Evolutionary conservation across 1,140 invertebrate genomes (phyloP).

Genomic region (Orchestia grillus): DNA sequence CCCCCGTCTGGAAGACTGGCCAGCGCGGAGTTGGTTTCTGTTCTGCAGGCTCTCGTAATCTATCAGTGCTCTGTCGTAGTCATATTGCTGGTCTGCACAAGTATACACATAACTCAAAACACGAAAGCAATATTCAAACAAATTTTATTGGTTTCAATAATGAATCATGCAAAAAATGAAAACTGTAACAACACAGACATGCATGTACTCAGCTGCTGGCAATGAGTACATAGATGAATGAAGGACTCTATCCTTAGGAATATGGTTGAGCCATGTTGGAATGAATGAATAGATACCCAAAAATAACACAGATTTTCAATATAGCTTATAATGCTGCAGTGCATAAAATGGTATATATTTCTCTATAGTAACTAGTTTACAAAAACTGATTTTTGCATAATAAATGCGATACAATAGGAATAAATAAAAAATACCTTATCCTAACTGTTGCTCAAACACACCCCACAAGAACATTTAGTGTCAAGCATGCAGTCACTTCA

Average conservation of each 20-base stretch:
- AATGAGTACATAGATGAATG: background rate
- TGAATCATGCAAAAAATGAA: background rate
- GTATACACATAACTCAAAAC: background rate
- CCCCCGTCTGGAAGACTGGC: slow-evolving; percentile 60
- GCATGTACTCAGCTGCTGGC: background rate
- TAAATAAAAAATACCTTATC: no score
- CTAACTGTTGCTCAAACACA: background rate
- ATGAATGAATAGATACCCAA: background rate
- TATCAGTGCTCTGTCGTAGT: background rate
- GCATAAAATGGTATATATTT: background rate
- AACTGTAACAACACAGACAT: no score
- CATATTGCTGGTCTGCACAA: slow-evolving; percentile 34
- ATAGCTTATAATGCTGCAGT: background rate
- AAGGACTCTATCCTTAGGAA: background rate
- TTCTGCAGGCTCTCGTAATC: slow-evolving; percentile 65
- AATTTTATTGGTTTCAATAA: background rate
- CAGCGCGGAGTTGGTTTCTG: slow-evolving; percentile 69
- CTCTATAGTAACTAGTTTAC: background rate
- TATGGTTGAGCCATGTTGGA: background rate
- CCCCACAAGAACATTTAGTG: background rate
- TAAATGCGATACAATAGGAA: background rate
- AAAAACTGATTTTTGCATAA: background rate
- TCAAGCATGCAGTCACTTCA: background rate
- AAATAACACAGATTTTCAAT: background rate
- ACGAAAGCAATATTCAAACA: background rate